A percentile compares a stretch with the other conserved stretches of the same genome.
phyloP scores from a whole-genome alignment of 2,113 vertebrate species.

The Chaetura pelagica region DNA sequence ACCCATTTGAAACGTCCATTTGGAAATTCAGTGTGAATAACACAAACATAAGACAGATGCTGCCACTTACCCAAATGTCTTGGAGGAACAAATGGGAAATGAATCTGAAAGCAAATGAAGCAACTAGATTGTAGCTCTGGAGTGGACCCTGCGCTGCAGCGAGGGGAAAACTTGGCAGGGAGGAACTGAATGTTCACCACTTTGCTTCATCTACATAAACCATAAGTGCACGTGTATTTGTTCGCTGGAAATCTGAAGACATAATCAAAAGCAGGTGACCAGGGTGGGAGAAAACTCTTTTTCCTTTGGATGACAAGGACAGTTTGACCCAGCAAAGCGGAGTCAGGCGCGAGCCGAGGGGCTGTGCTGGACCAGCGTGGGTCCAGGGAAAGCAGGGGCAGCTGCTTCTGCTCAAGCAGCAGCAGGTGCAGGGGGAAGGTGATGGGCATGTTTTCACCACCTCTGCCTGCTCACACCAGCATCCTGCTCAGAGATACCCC shows the following conservation, averaged over 20 bases:
- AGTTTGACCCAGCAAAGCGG: neutral
- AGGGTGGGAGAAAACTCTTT: neutral
- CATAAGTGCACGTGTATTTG: neutral
- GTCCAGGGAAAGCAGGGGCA: neutral
- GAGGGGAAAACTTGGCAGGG: constrained; percentile 58
- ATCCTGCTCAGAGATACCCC: fast-evolving
- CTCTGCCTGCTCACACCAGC: fast-evolving
- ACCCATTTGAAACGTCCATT: constrained; percentile 62
- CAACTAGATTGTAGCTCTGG: constrained; percentile 63
- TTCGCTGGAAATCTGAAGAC: neutral
- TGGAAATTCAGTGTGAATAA: constrained; percentile 72
- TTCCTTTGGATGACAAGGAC: neutral
- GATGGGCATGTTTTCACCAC: fast-evolving
- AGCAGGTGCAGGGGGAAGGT: neutral
- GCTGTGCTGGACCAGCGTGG: neutral
- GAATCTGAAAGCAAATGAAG: constrained; percentile 67
- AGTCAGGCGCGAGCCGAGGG: neutral
- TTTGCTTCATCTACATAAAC: constrained; percentile 18
- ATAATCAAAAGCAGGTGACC: neutral
- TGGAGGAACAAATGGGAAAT: constrained; percentile 65
- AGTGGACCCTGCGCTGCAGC: constrained; percentile 36
- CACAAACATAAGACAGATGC: constrained; percentile 69
- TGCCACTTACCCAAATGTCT: constrained; percentile 70
- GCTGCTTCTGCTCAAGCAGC: neutral
- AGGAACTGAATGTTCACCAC: neutral